Evolutionary conservation across 2,113 vertebrate species (phyloP), one percentile per base, ranked within the genome.

Genomic region (Callochromis pleurospilus): DNA sequence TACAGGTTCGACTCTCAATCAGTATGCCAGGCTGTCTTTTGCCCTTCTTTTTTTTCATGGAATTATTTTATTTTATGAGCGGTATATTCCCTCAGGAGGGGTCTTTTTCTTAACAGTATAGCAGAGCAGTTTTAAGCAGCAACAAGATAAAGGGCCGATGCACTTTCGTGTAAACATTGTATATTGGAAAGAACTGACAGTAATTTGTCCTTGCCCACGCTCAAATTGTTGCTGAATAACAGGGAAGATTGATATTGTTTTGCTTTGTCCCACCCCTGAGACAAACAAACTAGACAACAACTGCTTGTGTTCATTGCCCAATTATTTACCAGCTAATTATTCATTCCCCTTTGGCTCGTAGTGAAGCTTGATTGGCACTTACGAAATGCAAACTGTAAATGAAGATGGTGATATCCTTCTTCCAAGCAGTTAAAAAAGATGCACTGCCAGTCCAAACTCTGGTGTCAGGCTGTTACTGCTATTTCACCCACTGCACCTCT

Each of bases 321-420:
- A 54, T 86, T 56, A 88, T 90, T 84, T 79, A 93, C 53, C 31
- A 70, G 47, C 87, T 88, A 86, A 88, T 89, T 86, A 87, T 86
- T 89, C 53, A 54, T 33, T 49, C 45, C 77, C 84, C 80, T 83
- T 70, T 5, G 24, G 85, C 88, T 81, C 26, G 2, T 31, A 68
- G 55, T 47, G 14, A 65, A 45, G 55, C n/a, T 26, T 91, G 89
- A 89, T 85, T 90, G 89, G 84, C 73, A 90, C 11, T 19, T 47
- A 87, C n/a, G 86, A 85, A 93, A 92, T 73, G n/a, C 81, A 84
- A 82, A 47, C 58, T 86, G 55, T 84, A 82, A 88, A 88, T 65
- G 82, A 70, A 90, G 45, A 88, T 51, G 42, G 49, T 62, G 51
- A 84, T 88, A 47, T 88, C 31, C 6, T 65, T 60, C 80, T 54